Evolutionary conservation across 2,888 invertebrate species (phyloP), one percentile per base, ranked within the genome.

Genomic region (Pocota personata): DNA sequence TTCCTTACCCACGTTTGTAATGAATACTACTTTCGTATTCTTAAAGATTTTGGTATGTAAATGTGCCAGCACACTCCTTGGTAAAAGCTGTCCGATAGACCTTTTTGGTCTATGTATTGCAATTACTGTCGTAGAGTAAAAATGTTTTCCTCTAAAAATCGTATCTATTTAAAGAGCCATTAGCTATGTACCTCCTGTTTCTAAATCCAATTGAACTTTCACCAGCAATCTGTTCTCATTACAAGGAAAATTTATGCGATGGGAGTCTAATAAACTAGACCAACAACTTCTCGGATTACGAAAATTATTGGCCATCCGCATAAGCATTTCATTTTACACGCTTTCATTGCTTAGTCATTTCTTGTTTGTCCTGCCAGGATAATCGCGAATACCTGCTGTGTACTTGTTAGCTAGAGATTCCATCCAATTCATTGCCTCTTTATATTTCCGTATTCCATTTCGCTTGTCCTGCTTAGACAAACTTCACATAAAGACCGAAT

Each of bases 351-450:
- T 35, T 27, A 58, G 16, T 27, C 50, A 67, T 76, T 76, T 75
- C 43, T 50, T 37, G 48, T 52, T 64, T 21, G 27, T 16, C 66
- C 48, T 37, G 57, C 30, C 57, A 43, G 40, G 60, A 78, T 62
- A 69, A 69, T 69, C 50, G 58, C 40, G 69, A 62, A 78, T 78
- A 69, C 69, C 69, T 69, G 69, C 43, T 78, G 69, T 58, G 58
- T 40, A 43, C 43, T 8, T 67, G 48, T 21, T 19, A 43, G 32
- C 21, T 30, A 19, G 35, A 57, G 48, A 77, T 62, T 69, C 60
- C 43, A 52, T 19, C 21, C 58, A 50, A 69, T 69, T 60, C 52
- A 50, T 48, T 69, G 48, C 32, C 40, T 30, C 52, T 55, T 55
- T 62, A 64, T 57, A 50, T 66, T 58, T 50, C 21, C 64, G 16